Evolutionary conservation across 2,113 vertebrate genomes (phyloP).

Genomic region (Conger conger): DNA sequence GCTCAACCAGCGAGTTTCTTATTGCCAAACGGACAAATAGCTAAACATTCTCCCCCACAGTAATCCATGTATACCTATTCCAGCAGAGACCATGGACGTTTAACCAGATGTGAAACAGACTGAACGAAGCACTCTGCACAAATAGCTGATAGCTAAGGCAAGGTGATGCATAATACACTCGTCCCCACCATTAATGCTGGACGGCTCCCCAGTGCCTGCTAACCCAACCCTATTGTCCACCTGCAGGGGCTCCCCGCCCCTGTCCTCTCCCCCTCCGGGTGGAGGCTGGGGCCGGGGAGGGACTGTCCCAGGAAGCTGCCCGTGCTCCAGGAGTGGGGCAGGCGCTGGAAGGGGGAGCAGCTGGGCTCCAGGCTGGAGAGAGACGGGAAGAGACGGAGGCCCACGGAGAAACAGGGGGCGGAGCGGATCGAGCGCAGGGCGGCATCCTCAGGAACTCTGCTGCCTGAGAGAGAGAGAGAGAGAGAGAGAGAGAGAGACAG

Average conservation of each 20-base stretch:
- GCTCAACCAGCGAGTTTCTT: too few species aligned
- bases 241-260: background rate
- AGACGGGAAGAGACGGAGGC: background rate
- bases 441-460: conserved; percentile 23
- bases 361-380: conserved; percentile 28
- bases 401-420: conserved; percentile 61
- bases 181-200: background rate
- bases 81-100: background rate
- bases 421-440: conserved; percentile 67
- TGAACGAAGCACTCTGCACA: background rate
- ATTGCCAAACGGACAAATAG: background rate
- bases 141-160: background rate
- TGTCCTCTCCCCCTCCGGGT: background rate
- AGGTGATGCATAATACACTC: background rate
- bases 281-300: conserved; percentile 6
- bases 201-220: background rate
- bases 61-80: background rate
- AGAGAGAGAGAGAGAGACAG: background rate
- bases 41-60: background rate
- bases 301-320: conserved; percentile 49
- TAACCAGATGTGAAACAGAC: background rate
- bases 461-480: conserved; percentile 13
- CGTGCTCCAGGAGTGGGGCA: conserved; percentile 69
- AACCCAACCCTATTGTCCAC: conserved; percentile 32
- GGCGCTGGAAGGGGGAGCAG: conserved; percentile 29